phyloP scores from a whole-genome alignment of 2,113 vertebrate genomes.

The Odocoileus virginianus region DNA sequence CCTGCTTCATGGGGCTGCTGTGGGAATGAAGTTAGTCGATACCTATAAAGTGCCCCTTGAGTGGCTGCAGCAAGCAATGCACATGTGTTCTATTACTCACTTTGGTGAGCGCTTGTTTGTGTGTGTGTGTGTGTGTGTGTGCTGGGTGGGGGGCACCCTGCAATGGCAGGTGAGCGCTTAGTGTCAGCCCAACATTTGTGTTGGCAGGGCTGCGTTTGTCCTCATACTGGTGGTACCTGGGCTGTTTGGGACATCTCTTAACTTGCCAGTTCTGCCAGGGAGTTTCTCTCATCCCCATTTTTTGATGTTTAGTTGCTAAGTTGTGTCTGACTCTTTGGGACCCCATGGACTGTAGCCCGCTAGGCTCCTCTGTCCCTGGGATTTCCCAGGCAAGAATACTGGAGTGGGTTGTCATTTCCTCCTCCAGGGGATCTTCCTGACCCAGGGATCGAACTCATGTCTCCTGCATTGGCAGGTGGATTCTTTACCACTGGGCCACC shows the following conservation, averaged over 20 bases:
- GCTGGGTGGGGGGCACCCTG: not conserved
- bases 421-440: not conserved
- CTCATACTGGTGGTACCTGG: not conserved
- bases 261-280: not conserved
- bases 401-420: not conserved
- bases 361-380: not conserved
- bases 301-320: not conserved
- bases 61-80: not conserved
- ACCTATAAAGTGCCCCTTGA: not conserved
- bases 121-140: accelerated
- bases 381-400: not conserved
- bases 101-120: not conserved
- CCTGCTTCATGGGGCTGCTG: not conserved
- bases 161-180: not conserved
- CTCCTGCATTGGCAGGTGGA: not conserved
- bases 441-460: not conserved
- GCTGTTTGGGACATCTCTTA: not conserved
- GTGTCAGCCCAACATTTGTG: not conserved
- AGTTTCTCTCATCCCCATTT: not conserved
- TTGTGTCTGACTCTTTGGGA: not conserved
- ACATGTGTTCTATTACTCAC: accelerated
- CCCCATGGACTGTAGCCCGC: not conserved
- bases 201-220: not conserved
- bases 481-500: not conserved
- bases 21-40: not conserved